These are phyloP conservation scores for Corythaixoides concolor DNA, from an alignment of 2,113 vertebrate genomes.

Conservation along the genomic window DNA sequence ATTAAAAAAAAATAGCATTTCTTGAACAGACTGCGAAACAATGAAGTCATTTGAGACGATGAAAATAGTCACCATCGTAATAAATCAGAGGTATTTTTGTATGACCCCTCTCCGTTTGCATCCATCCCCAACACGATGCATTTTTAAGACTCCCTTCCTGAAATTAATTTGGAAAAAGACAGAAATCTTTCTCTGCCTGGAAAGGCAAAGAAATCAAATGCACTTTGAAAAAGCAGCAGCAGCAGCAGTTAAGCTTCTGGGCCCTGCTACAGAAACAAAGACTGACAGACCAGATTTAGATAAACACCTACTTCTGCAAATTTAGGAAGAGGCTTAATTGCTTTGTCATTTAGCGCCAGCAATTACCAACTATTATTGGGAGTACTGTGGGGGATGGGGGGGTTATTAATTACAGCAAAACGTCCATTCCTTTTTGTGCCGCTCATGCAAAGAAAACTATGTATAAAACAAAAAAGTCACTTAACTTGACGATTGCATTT, in stretches of 20 bases:
- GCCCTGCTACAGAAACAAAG: neutral
- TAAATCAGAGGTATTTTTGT: neutral
- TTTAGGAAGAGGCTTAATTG: constrained; percentile 29
- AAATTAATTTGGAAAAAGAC: neutral
- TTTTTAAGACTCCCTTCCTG: neutral
- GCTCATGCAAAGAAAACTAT: neutral
- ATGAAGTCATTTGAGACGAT: accelerated
- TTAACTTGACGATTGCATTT: neutral
- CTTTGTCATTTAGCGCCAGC: constrained; percentile 7
- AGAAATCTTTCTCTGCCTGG: neutral
- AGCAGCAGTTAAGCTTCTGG: neutral
- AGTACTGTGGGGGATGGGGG: neutral
- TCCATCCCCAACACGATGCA: accelerated
- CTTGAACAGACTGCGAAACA: neutral
- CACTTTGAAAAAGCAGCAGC: neutral
- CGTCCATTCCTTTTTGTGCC: neutral
- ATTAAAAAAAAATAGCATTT: neutral
- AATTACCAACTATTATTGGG: neutral
- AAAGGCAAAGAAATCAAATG: neutral
- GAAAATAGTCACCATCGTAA: neutral
- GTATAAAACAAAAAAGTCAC: neutral
- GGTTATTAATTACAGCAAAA: neutral
- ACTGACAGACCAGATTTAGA: neutral
- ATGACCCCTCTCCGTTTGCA: neutral
- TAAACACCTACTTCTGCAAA: neutral